Base-by-base conservation (phyloP, 1,140 invertebrate genomes). In the Drosophila albomicans region DNA sequence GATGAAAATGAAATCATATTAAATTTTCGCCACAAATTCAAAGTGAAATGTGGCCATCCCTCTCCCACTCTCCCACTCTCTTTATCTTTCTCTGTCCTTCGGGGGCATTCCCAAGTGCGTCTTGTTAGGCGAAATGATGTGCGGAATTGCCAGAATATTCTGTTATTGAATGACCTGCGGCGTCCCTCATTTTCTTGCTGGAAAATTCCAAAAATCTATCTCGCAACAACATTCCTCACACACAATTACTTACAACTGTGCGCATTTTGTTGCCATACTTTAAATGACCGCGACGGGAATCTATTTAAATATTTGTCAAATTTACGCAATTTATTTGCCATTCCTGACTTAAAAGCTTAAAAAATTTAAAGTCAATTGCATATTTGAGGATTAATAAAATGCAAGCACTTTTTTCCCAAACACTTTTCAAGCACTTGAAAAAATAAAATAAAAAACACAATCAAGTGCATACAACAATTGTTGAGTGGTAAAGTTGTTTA, bases 1-100 rank as follows among this genome's bases (percentile, higher is more conserved):
- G 78, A 88, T 88, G 85, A 84, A 89, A 88, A 89, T 85, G 78
- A 88, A 89, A 88, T 89, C 84, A 89, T 89, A 88, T 88, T 88
- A 89, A 88, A 84, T 89, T 89, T 89, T 89, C 85, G 74, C 67
- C 77, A 78, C 85, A 81, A 77, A 85, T 89, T 88, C 84, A 88
- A 88, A 89, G 81, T 75, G 74, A 89, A 61, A 80, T 78, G 28
- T 52, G 10, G 13, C 28, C 10, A 3, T 11, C 13, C 16, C 13
- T 48, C 15, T 41, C 7, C 13, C 16, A 38, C 20, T 54, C n/a
- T 52, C 11, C 30, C 35, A 54, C 20, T 65, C n/a, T 65, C 51
- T 46, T 15, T 32, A 30, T 41, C 28, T 46, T 15, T 32, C 38
- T 41, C 28, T 16, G 63, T 81, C 56, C 46, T 10, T 45, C 16